A percentile compares a stretch with the other conserved stretches of the same genome.
These are phyloP conservation scores for Xiphorhynchus elegans DNA, from an alignment of 2,113 vertebrate species.

Conservation along the genomic window DNA sequence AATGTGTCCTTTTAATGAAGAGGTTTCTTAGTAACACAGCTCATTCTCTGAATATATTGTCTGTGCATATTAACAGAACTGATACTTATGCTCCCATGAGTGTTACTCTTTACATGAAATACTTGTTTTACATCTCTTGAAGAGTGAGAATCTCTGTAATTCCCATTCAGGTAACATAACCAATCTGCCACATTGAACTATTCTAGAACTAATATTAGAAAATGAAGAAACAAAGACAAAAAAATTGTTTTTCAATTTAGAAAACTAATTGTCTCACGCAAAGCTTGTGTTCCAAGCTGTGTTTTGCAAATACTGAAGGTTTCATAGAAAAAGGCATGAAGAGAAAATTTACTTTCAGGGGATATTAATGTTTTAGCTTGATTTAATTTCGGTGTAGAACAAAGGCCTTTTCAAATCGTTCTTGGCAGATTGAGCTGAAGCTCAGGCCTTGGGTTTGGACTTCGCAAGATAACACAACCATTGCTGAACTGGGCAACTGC, in stretches of 20 bases:
- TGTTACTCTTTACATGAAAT: constrained; percentile 3
- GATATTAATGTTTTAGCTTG: not conserved
- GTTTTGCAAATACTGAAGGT: not conserved
- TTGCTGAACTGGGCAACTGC: not conserved
- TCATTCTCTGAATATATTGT: not conserved
- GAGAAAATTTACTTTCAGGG: not conserved
- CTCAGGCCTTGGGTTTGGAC: not conserved
- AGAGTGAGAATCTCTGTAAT: not conserved
- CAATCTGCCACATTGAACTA: not conserved
- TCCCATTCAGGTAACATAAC: not conserved
- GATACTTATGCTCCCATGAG: constrained; percentile 1
- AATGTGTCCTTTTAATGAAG: constrained; percentile 31
- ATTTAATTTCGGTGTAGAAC: not conserved
- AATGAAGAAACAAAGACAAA: not conserved
- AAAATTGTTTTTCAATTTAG: not conserved
- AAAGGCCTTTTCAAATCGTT: not conserved
- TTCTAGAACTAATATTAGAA: not conserved
- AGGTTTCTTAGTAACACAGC: not conserved
- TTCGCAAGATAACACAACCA: not conserved
- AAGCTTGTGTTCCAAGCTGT: not conserved
- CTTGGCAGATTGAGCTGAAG: not conserved
- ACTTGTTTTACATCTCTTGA: not conserved
- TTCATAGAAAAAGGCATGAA: not conserved
- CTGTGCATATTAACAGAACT: not conserved
- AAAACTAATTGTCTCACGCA: not conserved